Evolutionary conservation across 2,113 vertebrate species (phyloP), one percentile per base, ranked within the genome.

Genomic region (Coreoperca whiteheadi): DNA sequence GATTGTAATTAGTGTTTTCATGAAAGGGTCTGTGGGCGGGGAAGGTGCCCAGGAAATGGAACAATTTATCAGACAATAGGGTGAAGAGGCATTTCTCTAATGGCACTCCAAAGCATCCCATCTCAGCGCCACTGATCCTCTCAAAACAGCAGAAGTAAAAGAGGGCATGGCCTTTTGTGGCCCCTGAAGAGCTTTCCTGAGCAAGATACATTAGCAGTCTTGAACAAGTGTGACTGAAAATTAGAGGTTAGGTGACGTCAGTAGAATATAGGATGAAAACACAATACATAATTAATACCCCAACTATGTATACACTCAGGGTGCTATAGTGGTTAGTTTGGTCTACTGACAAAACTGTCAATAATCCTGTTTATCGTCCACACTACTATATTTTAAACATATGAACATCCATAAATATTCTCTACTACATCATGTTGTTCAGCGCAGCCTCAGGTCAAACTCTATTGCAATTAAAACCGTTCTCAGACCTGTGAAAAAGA

Each of bases 1-100:
- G 69, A 78, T 74, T 77, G 25, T 66, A 82, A 74, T 79, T 71
- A 88, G 81, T 71, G 77, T 75, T 86, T 90, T 87, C 83, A 91
- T 71, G 46, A 59, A 80, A 18, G 63, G 23, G 32, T 1, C 71
- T 48, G 86, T 85, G 67, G 65, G 86, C 39, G 70, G 72, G 60
- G 63, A 91, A 66, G 87, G 79, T 88, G 84, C 66, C 63, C 79
- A 85, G 91, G 81, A 93, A 93, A 93, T 90, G 76, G 81, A 91
- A 90, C 81, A 89, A 92, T 93, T 93, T 82, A 90, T 84, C 46
- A 73, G 84, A 91, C 79, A 92, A 84, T 66, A 78, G 84, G 77
- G 74, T 89, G 87, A 90, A 88, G 86, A 92, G 85, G 84, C 79
- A 80, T 88, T 90, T 90, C 64, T 79, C 73, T 86, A 90, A 90